A percentile compares a stretch with the other conserved stretches of the same genome.
phyloP scores from a whole-genome alignment of 2,888 invertebrate species.

The Metellina segmentata region DNA sequence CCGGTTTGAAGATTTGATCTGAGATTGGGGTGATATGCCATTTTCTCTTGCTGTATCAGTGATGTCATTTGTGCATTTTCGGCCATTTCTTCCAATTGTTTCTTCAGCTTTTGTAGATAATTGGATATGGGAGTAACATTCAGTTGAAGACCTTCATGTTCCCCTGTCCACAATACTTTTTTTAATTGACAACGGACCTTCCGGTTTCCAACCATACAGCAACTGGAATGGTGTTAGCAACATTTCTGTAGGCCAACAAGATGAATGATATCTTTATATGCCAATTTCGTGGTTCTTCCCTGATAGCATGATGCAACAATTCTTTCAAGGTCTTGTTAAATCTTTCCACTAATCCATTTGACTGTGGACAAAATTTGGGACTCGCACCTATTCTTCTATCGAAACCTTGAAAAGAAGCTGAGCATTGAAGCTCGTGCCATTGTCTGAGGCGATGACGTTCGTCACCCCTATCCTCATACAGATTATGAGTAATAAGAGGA shows the following conservation, averaged over 20 bases:
- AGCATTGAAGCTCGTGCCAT: constrained; percentile 27
- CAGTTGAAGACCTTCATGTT: background rate
- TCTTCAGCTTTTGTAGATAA: constrained; percentile 1
- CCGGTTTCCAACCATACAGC: constrained; percentile 13
- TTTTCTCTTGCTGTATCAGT: background rate
- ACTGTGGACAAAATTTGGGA: constrained; percentile 8
- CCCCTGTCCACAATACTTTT: background rate
- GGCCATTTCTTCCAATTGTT: background rate
- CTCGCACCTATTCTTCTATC: constrained; percentile 6
- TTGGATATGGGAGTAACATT: background rate
- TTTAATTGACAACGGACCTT: constrained; percentile 29
- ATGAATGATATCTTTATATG: too few relatives aligned
- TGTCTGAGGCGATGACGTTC: constrained; percentile 14
- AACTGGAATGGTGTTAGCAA: constrained; percentile 31
- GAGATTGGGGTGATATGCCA: too few relatives aligned
- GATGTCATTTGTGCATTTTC: background rate
- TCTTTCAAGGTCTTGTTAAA: too few relatives aligned
- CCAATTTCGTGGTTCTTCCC: constrained; percentile 2
- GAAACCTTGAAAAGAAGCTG: constrained; percentile 6
- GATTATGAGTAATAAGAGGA: constrained; percentile 6
- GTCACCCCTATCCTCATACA: constrained; percentile 13
- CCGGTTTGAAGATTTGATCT: too few relatives aligned
- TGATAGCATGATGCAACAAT: constrained; percentile 38
- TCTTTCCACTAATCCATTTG: constrained; percentile 29
- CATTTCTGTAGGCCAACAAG: too few relatives aligned